Evolutionary conservation across 2,797 vertebrate species (phyloP).

Genomic region (Vultur gryphus): DNA sequence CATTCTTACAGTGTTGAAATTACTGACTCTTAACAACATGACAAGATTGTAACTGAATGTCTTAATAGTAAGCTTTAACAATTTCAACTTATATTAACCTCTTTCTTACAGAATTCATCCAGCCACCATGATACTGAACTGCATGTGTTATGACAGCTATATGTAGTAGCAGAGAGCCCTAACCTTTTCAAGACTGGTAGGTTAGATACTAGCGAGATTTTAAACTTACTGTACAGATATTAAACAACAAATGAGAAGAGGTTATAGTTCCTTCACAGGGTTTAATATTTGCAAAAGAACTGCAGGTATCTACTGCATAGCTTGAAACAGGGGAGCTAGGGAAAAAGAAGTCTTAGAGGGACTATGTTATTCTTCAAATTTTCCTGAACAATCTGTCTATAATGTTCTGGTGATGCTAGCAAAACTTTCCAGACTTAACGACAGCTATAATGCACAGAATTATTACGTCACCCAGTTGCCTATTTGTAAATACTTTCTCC

Average conservation of each 20-base stretch:
- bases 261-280: neutral
- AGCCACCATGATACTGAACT: neutral
- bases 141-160: neutral
- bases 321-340: neutral
- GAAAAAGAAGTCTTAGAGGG: neutral
- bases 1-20: conserved; percentile 18
- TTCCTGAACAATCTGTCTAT: neutral
- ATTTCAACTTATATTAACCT: neutral
- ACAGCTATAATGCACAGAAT: neutral
- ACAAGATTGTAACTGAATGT: neutral
- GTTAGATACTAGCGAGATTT: neutral
- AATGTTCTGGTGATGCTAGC: neutral
- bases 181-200: neutral
- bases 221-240: neutral
- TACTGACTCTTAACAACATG: neutral
- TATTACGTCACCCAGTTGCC: neutral
- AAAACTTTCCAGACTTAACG: neutral
- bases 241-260: neutral
- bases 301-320: neutral
- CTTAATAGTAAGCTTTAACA: conserved; percentile 9
- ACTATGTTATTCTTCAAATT: neutral
- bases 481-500: neutral
- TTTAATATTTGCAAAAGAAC: neutral
- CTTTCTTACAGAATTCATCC: neutral
- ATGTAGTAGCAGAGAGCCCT: neutral